Evolutionary conservation across 1,140 invertebrate species (phyloP).

Genomic region (Cydia fagiglandana): DNA sequence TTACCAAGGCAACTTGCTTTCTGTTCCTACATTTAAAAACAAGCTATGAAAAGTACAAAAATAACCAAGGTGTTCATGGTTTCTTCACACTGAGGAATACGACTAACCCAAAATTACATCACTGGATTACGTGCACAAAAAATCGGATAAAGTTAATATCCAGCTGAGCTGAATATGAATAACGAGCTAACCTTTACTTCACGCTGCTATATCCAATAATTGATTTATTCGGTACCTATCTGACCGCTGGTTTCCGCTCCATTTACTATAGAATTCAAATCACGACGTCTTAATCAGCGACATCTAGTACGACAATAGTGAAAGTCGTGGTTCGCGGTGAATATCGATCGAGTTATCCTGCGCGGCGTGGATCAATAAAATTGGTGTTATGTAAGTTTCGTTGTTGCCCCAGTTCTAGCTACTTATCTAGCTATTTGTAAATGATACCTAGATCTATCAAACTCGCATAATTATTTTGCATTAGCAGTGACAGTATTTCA

Average conservation of each 20-base stretch:
- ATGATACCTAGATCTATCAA: no score
- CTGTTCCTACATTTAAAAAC: no score
- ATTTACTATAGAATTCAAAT: conserved; percentile 56
- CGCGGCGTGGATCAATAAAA: conserved; percentile 33
- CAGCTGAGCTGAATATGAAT: neutral
- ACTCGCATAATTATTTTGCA: no score
- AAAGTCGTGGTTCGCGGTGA: conserved; percentile 53
- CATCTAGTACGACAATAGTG: conserved; percentile 53
- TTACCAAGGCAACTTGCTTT: no score
- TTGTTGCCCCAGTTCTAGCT: neutral
- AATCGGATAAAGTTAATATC: neutral
- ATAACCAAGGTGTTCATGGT: no score
- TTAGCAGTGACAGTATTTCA: no score
- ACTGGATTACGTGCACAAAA: neutral
- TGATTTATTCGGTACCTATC: conserved; percentile 43
- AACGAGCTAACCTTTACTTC: conserved; percentile 5
- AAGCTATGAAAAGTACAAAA: no score
- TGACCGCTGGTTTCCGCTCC: conserved; percentile 47
- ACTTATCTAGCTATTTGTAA: no score
- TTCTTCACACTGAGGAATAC: no score
- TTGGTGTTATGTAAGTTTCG: neutral
- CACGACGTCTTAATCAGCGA: conserved; percentile 50
- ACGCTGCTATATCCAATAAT: conserved; percentile 39
- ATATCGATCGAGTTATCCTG: conserved; percentile 52
- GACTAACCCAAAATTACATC: no score